Base-by-base conservation (phyloP, 2,113 vertebrate genomes). In the Acrocephalus kingi region DNA sequence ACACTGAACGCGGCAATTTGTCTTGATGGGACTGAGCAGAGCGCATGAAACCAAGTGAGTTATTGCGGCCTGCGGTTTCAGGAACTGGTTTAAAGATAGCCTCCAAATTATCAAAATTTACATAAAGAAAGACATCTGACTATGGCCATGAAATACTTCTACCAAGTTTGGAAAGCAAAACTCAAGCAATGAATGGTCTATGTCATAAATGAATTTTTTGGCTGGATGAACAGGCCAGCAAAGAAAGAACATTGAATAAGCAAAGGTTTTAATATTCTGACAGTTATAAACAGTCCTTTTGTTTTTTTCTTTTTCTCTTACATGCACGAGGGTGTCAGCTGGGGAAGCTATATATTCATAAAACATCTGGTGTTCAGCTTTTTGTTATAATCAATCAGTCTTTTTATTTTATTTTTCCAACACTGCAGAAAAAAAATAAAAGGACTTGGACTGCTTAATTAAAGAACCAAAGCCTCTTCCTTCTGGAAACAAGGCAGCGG, bases 71-170 rank as follows among this genome's bases (percentile, higher is more conserved):
- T 91, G 96, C 0, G 30, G 87, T 95, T 94, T 96, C 93, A 95
- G 94, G 91, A 94, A 87, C 87, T n/a, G 67, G 93, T 94, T 97
- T 97, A 95, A 97, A 97, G 96, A 96, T 95, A 96, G 96, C 91
- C 91, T 96, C 93, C 94, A 94, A 96, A 97, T 93, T 97, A 97
- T 97, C 92, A 93, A 96, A 96, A 96, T 96, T 97, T 97, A 93
- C 94, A 97, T 95, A 96, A 96, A 97, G 96, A 96, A 96, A 94
- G 94, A 96, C 94, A 96, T 96, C 92, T 87, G 92, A 96, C 95
- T 91, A 76, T 20, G 69, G 37, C 80, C 80, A 93, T 91, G 93
- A 97, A 97, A 97, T 96, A 97, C 86, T 97, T 96, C 96, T 96
- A 96, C 96, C 96, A 97, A 96, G 92, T 97, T 95, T 96, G 96